Evolutionary conservation across 1,140 invertebrate genomes (phyloP), one percentile per base, ranked within the genome.

Genomic region (Cyrtorhinus lividipennis): DNA sequence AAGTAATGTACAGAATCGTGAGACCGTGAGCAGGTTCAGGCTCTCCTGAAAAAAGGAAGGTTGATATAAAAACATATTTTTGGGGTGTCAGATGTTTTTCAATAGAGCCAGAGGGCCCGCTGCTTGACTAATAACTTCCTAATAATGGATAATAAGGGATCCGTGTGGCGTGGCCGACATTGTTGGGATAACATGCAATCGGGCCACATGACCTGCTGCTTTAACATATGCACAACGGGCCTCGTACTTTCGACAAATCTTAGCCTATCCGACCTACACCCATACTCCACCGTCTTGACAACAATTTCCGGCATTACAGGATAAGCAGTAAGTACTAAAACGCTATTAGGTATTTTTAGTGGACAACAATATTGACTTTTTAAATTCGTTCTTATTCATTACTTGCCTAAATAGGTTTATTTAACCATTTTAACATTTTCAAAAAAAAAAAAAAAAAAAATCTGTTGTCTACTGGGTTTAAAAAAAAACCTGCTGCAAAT

Each of bases 101-200:
- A 48, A 62, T 25, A 62, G 46, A 27, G 24, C 30, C 23, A 18
- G 23, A 15, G 24, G 58, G 44, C 24, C 59, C 59, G 45, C 61
- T 56, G 10, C 48, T 20, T 20, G 48, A 62, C 61, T 62, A 62
- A 62, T 62, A 53, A 56, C 26, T 62, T 56, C 61, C 61, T 62
- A 62, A 62, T 62, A 62, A 62, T 56, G 23, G 46, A 56, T 56
- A 62, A 62, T 62, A 53, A 62, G 24, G n/a, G 24, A 53, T 27
- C 24, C 24, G n/a, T 12, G 12, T 60, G 27, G 60, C 22, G 24
- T 24, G 3, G 22, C 25, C 13, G 38, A 24, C 48, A 53, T 62
- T 62, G 61, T 62, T 18, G 18, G 24, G 59, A 12, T n/a, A 10
- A n/a, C 61, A 56, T 44, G 46, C 61, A 23, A 56, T 20, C 2